Evolutionary conservation across 2,797 vertebrate species (phyloP).

Genomic region (Amblyraja radiata): DNA sequence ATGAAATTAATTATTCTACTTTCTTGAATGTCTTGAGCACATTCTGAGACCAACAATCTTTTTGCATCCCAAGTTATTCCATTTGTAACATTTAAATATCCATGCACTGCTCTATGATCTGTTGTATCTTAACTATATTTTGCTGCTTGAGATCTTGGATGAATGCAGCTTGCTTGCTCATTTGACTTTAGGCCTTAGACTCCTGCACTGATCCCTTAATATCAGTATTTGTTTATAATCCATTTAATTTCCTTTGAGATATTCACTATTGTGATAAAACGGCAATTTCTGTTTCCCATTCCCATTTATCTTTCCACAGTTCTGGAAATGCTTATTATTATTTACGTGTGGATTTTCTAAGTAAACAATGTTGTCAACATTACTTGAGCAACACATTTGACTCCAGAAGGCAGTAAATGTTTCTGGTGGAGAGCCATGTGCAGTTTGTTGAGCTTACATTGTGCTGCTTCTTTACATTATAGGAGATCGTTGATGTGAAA

Average conservation of each 20-base stretch:
- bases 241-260: not conserved
- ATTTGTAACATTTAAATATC: not conserved
- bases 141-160: not conserved
- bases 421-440: too few species aligned
- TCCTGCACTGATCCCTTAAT: not conserved
- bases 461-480: too few species aligned
- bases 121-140: not conserved
- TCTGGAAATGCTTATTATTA: not conserved
- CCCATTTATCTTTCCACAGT: not conserved
- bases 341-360: not conserved
- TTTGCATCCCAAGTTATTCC: not conserved
- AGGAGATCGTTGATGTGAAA: too few species aligned
- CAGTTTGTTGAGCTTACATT: too few species aligned
- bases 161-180: not conserved
- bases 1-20: not conserved
- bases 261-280: not conserved
- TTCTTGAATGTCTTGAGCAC: not conserved
- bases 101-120: not conserved
- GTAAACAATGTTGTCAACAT: not conserved
- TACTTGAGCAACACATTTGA: not conserved
- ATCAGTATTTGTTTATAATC: not conserved
- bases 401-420: too few species aligned
- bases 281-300: not conserved
- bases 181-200: not conserved
- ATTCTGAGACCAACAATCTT: not conserved